Conservation (phyloP, 2,113 vertebrate genomes). For the Ranitomeya variabilis region DNA sequence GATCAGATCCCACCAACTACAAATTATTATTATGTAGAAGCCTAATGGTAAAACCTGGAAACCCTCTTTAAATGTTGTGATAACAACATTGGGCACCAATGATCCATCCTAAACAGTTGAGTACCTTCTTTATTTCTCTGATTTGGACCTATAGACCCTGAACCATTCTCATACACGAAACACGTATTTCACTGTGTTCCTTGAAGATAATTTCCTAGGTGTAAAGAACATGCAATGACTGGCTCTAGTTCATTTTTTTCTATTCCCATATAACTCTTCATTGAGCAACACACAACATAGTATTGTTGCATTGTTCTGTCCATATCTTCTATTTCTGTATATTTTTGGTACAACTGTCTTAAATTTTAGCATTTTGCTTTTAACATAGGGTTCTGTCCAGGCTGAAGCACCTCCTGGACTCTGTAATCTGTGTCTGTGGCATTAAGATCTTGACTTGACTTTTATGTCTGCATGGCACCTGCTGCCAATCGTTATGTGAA, state of each 20-base stretch:
- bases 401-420: background rate
- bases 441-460: background rate
- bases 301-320: background rate
- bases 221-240: background rate
- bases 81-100: too few relatives aligned
- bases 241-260: background rate
- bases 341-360: background rate
- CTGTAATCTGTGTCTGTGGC: background rate
- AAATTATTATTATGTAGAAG: too few relatives aligned
- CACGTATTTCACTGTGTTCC: background rate
- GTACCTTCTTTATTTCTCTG: too few relatives aligned
- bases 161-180: background rate
- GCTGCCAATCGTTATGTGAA: background rate
- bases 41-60: too few relatives aligned
- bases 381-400: background rate
- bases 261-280: background rate
- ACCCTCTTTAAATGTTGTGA: too few relatives aligned
- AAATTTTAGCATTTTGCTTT: background rate
- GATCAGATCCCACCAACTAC: too few relatives aligned
- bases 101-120: too few relatives aligned
- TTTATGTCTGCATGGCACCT: conserved; percentile 4
- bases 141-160: too few relatives aligned
- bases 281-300: background rate
- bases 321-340: background rate
- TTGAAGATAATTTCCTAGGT: background rate